phyloP scores from a whole-genome alignment of 2,113 vertebrate genomes.

The Salvelinus fontinalis region DNA sequence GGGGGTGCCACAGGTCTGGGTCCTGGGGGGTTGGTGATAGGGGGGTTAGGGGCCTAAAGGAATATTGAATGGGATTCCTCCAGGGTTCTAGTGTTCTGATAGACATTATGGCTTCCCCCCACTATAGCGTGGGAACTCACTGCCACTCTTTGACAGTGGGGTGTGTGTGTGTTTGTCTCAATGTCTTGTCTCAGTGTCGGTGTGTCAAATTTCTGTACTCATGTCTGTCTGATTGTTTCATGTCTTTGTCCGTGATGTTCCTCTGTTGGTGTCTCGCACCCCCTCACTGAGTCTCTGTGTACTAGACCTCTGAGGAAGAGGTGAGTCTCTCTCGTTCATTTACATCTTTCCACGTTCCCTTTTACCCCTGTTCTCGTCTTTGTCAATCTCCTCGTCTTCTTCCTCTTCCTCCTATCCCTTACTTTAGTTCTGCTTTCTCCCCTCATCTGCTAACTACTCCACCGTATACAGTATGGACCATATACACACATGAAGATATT shows the following conservation, averaged over 20 bases:
- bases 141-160: too few species aligned
- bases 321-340: background rate
- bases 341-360: background rate
- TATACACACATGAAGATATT: background rate
- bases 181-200: constrained; percentile 1
- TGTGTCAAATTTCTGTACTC: background rate
- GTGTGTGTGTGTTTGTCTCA: background rate
- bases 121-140: too few species aligned
- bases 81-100: too few species aligned
- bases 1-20: too few species aligned
- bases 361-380: background rate
- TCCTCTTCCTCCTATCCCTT: background rate
- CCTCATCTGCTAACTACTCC: background rate
- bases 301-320: too few species aligned
- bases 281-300: too few species aligned
- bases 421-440: too few species aligned
- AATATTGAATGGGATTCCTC: too few species aligned
- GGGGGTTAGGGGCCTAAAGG: too few species aligned
- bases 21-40: too few species aligned
- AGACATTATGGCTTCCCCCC: too few species aligned
- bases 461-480: background rate
- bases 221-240: background rate
- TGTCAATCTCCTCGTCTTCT: background rate
- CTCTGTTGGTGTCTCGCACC: background rate
- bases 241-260: background rate